Percentiles rank a stretch among this genome's conserved stretches.
Evolutionary conservation across 2,113 vertebrate species (phyloP).

Genomic region (Scophthalmus maximus): DNA sequence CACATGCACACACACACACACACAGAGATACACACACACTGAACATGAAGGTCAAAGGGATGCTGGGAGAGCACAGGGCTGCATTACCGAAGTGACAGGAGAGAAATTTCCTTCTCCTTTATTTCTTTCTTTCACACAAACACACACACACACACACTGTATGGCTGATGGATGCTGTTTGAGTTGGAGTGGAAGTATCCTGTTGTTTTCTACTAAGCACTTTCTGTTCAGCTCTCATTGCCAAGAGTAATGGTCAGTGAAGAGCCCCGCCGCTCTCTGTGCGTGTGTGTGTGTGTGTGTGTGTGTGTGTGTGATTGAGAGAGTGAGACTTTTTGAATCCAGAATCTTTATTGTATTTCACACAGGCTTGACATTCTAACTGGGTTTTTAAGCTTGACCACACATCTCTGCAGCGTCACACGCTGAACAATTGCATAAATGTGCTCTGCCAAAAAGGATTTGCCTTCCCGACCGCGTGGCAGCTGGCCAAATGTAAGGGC

Average conservation of each 20-base stretch:
- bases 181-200: constrained; percentile 60
- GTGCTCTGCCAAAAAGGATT: constrained; percentile 17
- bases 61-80: constrained; percentile 44
- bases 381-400: constrained; percentile 29
- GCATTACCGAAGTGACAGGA: constrained; percentile 56
- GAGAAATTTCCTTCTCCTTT: constrained; percentile 36
- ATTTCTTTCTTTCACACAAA: constrained; percentile 17
- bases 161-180: constrained; percentile 65
- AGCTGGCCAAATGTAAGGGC: constrained; percentile 22
- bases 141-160: constrained; percentile 9
- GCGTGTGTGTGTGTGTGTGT: constrained; percentile 8
- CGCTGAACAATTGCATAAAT: constrained; percentile 19
- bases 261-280: constrained; percentile 43
- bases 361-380: constrained; percentile 11
- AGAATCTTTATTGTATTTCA: constrained; percentile 36
- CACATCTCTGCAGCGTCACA: not conserved
- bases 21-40: constrained; percentile 39
- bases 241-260: constrained; percentile 72
- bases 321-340: constrained; percentile 23
- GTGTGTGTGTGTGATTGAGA: constrained; percentile 11
- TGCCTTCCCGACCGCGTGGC: not conserved
- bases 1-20: constrained; percentile 14
- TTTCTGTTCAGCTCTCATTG: constrained; percentile 65
- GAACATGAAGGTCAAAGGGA: constrained; percentile 71
- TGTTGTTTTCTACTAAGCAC: constrained; percentile 75